phyloP scores from a whole-genome alignment of 2,113 vertebrate genomes.

The Sus scrofa region DNA sequence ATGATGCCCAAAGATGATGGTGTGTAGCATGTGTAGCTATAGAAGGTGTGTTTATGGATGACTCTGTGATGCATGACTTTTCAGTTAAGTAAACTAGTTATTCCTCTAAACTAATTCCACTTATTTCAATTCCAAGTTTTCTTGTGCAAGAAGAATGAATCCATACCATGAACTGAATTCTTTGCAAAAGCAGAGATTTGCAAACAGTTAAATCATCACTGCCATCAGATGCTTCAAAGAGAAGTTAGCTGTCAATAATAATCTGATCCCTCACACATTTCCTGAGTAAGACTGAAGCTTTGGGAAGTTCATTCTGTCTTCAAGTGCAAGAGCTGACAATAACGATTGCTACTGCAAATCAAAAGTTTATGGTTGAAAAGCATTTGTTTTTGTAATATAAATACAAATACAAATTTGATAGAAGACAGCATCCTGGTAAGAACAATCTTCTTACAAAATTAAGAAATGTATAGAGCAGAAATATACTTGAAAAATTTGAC shows the following conservation, averaged over 20 bases:
- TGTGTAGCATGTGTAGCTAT: background rate
- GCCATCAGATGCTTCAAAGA: background rate
- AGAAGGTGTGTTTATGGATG: background rate
- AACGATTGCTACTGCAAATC: background rate
- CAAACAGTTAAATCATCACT: background rate
- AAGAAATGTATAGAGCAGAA: background rate
- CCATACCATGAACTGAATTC: background rate
- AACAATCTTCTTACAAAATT: conserved; percentile 27
- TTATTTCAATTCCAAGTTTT: conserved; percentile 29
- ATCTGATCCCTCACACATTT: background rate
- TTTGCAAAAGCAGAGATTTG: background rate
- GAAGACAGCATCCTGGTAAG: background rate
- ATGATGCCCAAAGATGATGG: background rate
- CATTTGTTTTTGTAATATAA: background rate
- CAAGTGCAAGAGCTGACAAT: background rate
- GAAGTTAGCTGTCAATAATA: background rate
- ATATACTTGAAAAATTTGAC: conserved; percentile 27
- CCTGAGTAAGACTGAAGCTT: background rate
- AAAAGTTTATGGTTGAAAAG: background rate
- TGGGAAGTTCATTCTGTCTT: background rate
- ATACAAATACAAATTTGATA: background rate
- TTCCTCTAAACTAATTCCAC: background rate
- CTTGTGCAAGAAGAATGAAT: background rate
- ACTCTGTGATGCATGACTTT: background rate
- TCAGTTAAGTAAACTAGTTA: background rate